phyloP scores from a whole-genome alignment of 2,113 vertebrate species.

The Gnathonemus longibarbis region DNA sequence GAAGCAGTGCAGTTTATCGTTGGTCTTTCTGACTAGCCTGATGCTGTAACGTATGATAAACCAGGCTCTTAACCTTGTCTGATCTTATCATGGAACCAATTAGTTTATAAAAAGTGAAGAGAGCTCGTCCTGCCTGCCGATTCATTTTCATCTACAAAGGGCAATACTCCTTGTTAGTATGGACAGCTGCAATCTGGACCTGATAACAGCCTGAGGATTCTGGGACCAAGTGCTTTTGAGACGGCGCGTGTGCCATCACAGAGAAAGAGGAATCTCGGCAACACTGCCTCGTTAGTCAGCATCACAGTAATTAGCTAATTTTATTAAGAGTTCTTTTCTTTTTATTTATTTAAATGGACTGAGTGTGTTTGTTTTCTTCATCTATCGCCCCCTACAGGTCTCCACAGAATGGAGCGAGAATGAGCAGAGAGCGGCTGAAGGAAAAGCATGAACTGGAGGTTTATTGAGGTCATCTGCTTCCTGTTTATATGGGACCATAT shows the following conservation, averaged over 20 bases:
- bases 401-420: conserved; percentile 99
- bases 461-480: conserved; percentile 99
- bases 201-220: conserved; percentile 21
- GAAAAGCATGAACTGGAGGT: conserved; percentile 99
- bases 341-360: conserved; percentile 20
- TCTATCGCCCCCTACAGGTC: conserved; percentile 66
- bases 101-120: conserved; percentile 42
- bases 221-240: conserved; percentile 30
- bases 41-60: conserved; percentile 55
- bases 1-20: conserved; percentile 25
- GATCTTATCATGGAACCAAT: conserved; percentile 57
- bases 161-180: conserved; percentile 32
- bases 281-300: conserved; percentile 43
- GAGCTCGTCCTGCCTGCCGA: conserved; percentile 27
- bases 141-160: conserved; percentile 46
- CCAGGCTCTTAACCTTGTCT: conserved; percentile 51
- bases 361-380: conserved; percentile 27
- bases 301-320: conserved; percentile 45
- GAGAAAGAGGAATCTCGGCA: conserved; percentile 32
- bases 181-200: conserved; percentile 28
- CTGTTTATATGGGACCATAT: conserved; percentile 99
- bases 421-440: conserved; percentile 98
- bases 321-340: conserved; percentile 15
- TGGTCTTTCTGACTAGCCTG: conserved; percentile 36
- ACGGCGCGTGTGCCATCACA: conserved; percentile 32